phyloP scores from a whole-genome alignment of 2,888 invertebrate genomes.

The Gryllus longicercus region DNA sequence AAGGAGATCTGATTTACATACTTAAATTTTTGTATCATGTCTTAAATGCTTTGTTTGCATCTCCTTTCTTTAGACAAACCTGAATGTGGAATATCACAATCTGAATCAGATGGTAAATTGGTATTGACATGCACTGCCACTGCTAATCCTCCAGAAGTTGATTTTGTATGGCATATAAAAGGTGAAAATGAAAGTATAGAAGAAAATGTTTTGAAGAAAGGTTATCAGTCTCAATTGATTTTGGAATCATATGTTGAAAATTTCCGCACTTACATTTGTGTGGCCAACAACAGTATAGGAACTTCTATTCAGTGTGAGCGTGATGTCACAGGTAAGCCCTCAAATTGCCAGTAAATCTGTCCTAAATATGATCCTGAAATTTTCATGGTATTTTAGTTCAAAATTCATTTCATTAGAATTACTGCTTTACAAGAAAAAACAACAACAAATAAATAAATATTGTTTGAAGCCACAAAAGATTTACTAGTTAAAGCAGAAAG shows the following conservation, averaged over 20 bases:
- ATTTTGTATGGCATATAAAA: constrained; percentile 80
- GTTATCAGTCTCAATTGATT: constrained; percentile 59
- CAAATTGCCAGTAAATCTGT: constrained; percentile 18
- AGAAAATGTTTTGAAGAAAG: constrained; percentile 55
- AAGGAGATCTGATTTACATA: not conserved
- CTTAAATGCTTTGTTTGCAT: not conserved
- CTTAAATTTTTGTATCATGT: not conserved
- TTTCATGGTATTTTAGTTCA: too few relatives aligned
- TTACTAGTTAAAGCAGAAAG: too few relatives aligned
- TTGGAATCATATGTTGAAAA: constrained; percentile 61
- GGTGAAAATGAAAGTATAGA: constrained; percentile 74
- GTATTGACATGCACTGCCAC: constrained; percentile 75
- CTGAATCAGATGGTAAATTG: constrained; percentile 68
- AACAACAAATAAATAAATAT: too few relatives aligned
- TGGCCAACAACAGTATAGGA: constrained; percentile 81
- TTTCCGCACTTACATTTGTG: constrained; percentile 76
- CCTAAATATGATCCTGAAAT: not conserved
- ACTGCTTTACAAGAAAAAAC: too few relatives aligned
- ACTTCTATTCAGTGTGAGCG: constrained; percentile 54
- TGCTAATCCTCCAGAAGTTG: constrained; percentile 74
- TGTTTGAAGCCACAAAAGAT: too few relatives aligned
- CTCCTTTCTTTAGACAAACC: constrained; percentile 67
- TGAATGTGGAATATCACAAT: constrained; percentile 74
- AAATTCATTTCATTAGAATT: too few relatives aligned
- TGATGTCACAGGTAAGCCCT: constrained; percentile 51